Evolutionary conservation across 2,113 vertebrate genomes (phyloP), one percentile per base, ranked within the genome.

Genomic region (Pycnonotus jocosus): DNA sequence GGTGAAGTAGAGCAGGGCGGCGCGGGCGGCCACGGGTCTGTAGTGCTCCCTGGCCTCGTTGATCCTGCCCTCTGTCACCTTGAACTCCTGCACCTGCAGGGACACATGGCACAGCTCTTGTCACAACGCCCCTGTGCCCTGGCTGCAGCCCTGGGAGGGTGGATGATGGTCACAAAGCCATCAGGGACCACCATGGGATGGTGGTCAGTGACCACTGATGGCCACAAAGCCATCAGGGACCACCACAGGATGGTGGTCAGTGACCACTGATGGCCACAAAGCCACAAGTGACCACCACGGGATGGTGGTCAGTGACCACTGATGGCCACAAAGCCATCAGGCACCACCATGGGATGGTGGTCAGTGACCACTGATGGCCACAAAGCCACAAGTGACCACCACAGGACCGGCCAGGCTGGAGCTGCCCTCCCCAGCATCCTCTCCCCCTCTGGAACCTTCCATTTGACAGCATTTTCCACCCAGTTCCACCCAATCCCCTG

Each of bases 1-100:
- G 97, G 98, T 98, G 97, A 99, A 99, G 98, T 99, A 99, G 64
- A 99, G 98, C 87, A 99, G 97, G 23, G 99, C 99, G 35, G 99
- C 99, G 6, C 98, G 97, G 0, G 98, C 64, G 0, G 99, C 99
- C 0, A 98, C 98, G 0, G 97, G 98, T 10, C 99, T 97, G 95
- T 99, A 99, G 93, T 98, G 98, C 90, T 99, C 99, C 50, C 99
- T 98, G 50, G 99, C 98, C 91, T 99, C 98, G 1, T 99, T 99
- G 84, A 99, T 99, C 97, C 98, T 98, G 64, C 88, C 87, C 97
- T 99, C 99, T 3, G 99, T 98, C 97, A 98, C 98, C 95, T 98
- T 98, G 56, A 99, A 98, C 96, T 99, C 98, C 90, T 98, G 98
- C n/a, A 99, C 99, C 99, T 99, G 95, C 31, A 89, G 91, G n/a